Evolutionary conservation across 2,888 invertebrate genomes (phyloP), one percentile per base, ranked within the genome.

Genomic region (Caradrina kadenii): DNA sequence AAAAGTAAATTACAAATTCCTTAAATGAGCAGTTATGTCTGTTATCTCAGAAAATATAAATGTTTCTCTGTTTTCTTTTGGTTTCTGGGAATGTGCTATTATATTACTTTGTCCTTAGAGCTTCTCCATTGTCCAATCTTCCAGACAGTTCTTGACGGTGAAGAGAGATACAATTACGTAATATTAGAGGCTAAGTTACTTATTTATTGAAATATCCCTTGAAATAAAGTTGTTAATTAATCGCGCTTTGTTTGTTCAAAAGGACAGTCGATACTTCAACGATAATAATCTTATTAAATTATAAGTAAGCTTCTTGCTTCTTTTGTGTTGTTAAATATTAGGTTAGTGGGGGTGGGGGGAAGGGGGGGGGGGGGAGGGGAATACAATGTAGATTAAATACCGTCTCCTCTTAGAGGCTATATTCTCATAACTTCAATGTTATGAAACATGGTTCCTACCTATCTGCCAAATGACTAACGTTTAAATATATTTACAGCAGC

Each of bases 161-260:
- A 64, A 49, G 19, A 49, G 48, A 64, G 7, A 42, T 62, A 50
- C 26, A 63, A 58, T 26, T 45, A 54, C 22, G 31, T 58, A 58
- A 69, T 49, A 58, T 74, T 53, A 21, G n/a, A 53, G 22, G 21
- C 22, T 35, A 6, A 11, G n/a, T 69, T 49, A 45, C 19, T 56
- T 31, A 13, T 21, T 58, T 26, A 69, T 53, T 56, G 53, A 69
- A 69, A 54, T 76, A 54, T 53, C 45, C 4, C 15, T 69, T n/a
- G 31, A 53, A 73, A 58, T 11, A 59, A 50, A 53, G 35, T 54
- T 54, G n/a, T 42, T 74, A 62, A 75, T 69, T 53, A 63, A 69
- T 45, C 10, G 4, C 13, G 53, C 39, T 53, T 69, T 52, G 48
- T 69, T 50, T 62, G 39, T 62, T 35, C 26, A 1, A 11, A 39